phyloP scores from a whole-genome alignment of 2,888 invertebrate genomes.

The Tinea trinotella region DNA sequence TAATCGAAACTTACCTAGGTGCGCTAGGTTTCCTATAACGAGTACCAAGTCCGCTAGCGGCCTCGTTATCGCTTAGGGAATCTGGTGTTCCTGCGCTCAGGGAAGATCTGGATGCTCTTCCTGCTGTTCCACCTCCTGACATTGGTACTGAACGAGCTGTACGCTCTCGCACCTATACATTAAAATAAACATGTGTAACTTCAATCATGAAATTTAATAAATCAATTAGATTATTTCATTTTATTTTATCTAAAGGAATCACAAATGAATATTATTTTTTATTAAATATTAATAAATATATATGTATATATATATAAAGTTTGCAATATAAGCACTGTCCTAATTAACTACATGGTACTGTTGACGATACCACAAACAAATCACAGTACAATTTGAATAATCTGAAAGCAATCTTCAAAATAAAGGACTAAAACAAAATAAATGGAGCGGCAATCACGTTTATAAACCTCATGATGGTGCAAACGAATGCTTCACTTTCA shows the following conservation, averaged over 20 bases:
- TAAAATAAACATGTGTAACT: neutral
- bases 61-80: constrained; percentile 90
- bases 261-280: too few relatives aligned
- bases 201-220: neutral
- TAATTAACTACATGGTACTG: neutral
- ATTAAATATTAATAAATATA: too few relatives aligned
- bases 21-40: constrained; percentile 79
- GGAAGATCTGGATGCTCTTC: constrained; percentile 82
- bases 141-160: constrained; percentile 93
- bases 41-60: constrained; percentile 79
- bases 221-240: too few relatives aligned
- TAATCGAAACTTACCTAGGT: constrained; percentile 41
- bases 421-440: neutral
- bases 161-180: constrained; percentile 88
- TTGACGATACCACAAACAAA: neutral
- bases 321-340: neutral
- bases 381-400: neutral
- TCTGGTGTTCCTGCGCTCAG: constrained; percentile 91
- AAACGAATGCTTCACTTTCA: neutral
- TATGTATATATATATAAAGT: neutral
- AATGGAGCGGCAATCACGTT: constrained; percentile 4
- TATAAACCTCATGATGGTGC: neutral
- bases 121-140: constrained; percentile 68
- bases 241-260: too few relatives aligned
- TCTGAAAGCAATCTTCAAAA: constrained; percentile 9